Conservation (phyloP, 2,888 invertebrate genomes). For the Hypomecis punctinalis region DNA sequence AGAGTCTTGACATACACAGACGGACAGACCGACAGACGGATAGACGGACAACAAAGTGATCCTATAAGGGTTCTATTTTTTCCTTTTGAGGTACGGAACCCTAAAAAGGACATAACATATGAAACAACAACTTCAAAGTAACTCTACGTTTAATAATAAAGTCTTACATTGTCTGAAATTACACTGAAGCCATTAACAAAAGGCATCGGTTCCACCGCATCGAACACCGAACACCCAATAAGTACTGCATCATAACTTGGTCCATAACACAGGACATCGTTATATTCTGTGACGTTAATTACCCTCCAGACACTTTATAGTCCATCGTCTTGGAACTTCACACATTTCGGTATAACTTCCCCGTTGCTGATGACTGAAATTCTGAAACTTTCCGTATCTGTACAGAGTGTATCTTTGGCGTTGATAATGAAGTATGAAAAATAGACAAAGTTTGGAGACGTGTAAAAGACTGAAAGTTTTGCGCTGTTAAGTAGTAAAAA, state of each 20-base stretch:
- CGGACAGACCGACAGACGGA: no score
- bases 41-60: no score
- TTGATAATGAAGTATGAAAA: constrained; percentile 26
- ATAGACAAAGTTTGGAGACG: constrained; percentile 20
- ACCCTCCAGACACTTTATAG: constrained; percentile 27
- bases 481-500: no score
- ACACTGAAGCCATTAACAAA: background rate
- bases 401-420: constrained; percentile 7
- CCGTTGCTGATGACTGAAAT: constrained; percentile 20
- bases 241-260: constrained; percentile 8
- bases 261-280: constrained; percentile 14
- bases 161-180: no score
- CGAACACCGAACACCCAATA: constrained; percentile 8
- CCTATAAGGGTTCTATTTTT: no score
- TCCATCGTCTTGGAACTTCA: constrained; percentile 26
- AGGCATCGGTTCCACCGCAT: constrained; percentile 1
- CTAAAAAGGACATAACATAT: no score
- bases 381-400: constrained; percentile 20
- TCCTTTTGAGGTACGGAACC: no score
- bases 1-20: no score
- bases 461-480: background rate
- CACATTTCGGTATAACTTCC: constrained; percentile 30
- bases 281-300: constrained; percentile 26
- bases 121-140: no score
- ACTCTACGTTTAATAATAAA: no score